Evolutionary conservation across 2,113 vertebrate species (phyloP), one percentile per base, ranked within the genome.

Genomic region (Dunckerocampus dactyliophorus): DNA sequence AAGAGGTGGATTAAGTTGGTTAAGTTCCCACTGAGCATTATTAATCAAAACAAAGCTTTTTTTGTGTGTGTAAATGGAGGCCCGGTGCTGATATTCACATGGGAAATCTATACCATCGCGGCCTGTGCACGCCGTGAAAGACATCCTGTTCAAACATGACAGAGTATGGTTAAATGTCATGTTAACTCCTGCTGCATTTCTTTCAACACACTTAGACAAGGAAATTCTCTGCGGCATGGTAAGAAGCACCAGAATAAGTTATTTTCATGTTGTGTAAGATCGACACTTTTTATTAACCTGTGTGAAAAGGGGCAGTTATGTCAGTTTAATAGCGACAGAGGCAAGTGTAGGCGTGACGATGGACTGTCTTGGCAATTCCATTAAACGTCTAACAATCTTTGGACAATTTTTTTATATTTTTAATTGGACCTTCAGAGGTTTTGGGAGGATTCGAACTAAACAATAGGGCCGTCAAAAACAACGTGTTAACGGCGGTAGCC

Each of bases 71-170:
- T n/a, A 17, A 53, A 53, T 15, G 24, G 8, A n/a, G 51, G 76
- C 68, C 47, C 43, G 20, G 20, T 63, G 20, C 47, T 48, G 21
- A 9, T 55, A 60, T 71, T 73, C 51, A 65, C 22, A 64, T 24
- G 12, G 19, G 39, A 11, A 46, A 39, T 47, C 45, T 21, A 31
- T 51, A 12, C 48, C 53, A 31, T 16, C 13, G 1, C 3, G 11
- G 21, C 55, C 16, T 65, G 72, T 56, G 51, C 57, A 66, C 13
- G 52, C 13, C 10, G n/a, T 10, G 5, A 8, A 20, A 1, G 8
- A 49, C 24, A 46, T 28, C 57, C 12, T 65, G 52, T 52, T 68
- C 15, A 50, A 72, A 51, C 39, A 17, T 63, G 47, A 67, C 52
- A 4, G 28, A 6, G 19, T 47, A n/a, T 31, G 37, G 62, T 12